These are phyloP conservation scores for Phyllotreta cruciferae DNA, from an alignment of 2,888 invertebrate genomes.

Conservation along the genomic window DNA sequence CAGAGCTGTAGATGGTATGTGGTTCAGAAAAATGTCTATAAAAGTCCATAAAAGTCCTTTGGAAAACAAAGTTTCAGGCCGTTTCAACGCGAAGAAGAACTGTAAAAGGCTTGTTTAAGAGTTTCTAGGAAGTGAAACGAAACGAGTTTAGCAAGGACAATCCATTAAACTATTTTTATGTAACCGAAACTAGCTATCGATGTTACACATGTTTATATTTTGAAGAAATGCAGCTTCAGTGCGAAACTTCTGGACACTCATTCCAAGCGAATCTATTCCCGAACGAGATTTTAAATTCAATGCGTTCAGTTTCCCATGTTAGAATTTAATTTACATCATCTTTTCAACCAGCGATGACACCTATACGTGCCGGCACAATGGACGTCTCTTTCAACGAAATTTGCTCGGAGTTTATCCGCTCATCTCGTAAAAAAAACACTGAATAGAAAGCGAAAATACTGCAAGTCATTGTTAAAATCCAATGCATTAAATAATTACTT, in stretches of 20 bases:
- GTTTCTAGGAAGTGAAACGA: slow-evolving; percentile 15
- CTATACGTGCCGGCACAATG: no score
- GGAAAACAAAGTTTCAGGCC: slow-evolving; percentile 7
- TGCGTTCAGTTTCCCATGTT: no score
- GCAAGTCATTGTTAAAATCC: no score
- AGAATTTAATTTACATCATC: no score
- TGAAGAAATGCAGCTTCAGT: not conserved
- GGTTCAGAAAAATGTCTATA: not conserved
- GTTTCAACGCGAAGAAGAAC: slow-evolving; percentile 3
- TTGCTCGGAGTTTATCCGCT: no score
- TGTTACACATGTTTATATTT: not conserved
- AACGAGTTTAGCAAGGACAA: slow-evolving; percentile 16
- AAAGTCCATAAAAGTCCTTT: slow-evolving; percentile 13
- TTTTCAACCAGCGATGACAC: no score
- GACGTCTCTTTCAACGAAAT: no score
- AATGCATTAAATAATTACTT: no score
- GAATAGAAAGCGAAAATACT: no score
- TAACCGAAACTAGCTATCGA: slow-evolving; percentile 10
- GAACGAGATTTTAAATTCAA: no score
- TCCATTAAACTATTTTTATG: slow-evolving; percentile 21
- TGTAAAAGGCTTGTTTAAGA: slow-evolving; percentile 8
- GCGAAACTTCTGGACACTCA: not conserved
- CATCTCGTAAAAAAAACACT: no score
- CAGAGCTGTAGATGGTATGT: no score
- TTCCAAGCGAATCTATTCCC: not conserved